Evolutionary conservation across 2,888 invertebrate species (phyloP).

Genomic region (Hylaea fasciaria): DNA sequence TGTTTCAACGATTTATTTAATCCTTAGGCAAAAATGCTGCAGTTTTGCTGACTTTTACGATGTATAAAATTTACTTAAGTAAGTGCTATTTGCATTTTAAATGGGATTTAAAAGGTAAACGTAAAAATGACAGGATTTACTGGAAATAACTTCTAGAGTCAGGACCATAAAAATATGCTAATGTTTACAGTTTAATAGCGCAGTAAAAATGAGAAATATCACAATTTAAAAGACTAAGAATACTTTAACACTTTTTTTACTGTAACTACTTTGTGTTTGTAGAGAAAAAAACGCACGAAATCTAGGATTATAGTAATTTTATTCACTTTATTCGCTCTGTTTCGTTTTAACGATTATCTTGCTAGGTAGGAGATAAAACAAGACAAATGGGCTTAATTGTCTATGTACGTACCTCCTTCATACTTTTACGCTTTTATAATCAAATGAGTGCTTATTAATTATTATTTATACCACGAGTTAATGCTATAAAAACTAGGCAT

Average conservation of each 20-base stretch:
- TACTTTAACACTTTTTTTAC: conserved; percentile 17
- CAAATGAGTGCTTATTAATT: conserved; percentile 6
- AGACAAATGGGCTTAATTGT: conserved; percentile 12
- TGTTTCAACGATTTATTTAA: conserved; percentile 6
- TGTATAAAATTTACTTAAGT: conserved; percentile 29
- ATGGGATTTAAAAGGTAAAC: conserved; percentile 14
- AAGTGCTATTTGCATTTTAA: conserved; percentile 21
- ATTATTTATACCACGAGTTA: neutral
- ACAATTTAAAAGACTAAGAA: conserved; percentile 19
- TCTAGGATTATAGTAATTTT: conserved; percentile 17
- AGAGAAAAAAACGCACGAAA: conserved; percentile 17
- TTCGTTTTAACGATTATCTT: conserved; percentile 18
- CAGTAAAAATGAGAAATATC: conserved; percentile 22
- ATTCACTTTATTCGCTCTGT: conserved; percentile 28
- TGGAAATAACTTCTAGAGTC: conserved; percentile 10
- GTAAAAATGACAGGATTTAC: conserved; percentile 9
- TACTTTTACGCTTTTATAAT: neutral
- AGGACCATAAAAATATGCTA: conserved; percentile 8
- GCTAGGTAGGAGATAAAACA: conserved; percentile 9
- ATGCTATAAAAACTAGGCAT: too few species aligned
- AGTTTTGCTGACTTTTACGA: conserved; percentile 15
- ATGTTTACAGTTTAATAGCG: conserved; percentile 11
- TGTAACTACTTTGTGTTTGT: conserved; percentile 12
- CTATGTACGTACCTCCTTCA: conserved; percentile 5
- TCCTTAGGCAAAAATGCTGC: neutral